Base-by-base conservation (phyloP, 2,888 invertebrate species). In the Orchestes rusci region DNA sequence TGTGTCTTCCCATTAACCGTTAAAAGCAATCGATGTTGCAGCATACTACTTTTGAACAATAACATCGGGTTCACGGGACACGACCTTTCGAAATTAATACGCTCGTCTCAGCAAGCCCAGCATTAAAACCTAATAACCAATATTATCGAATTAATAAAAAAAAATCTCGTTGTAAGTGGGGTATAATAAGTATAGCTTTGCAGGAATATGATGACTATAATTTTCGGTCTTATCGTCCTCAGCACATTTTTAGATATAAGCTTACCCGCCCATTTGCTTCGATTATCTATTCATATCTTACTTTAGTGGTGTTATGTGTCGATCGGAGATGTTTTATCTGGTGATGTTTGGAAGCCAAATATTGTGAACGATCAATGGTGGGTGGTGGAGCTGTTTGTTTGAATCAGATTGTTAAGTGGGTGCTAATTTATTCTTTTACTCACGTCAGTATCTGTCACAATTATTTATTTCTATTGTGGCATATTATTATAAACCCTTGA, bases 151-250 rank as follows among this genome's bases (percentile, higher is more conserved):
- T 61, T 62, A 61, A 61, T 62, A 62, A 59, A 58, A 59, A 48
- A 61, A 61, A 57, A 56, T 53, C 55, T 53, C 54, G 52, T 57
- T 57, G 60, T 60, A 61, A 61, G 59, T 59, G 63, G 63, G 60
- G 56, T 60, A 61, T 67, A 66, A 66, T 67, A 63, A 66, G 64
- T 60, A 51, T 51, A 63, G 64, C 64, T 63, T 62, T 60, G 59
- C 55, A 53, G 46, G 58, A 50, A 56, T 55, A 56, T 51, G 64
- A 67, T 67, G 58, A 66, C 67, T 66, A 61, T 67, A 66, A 67
- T 67, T 66, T 49, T 56, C 58, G 55, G 58, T 57, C 44, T 48
- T 60, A 62, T 62, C 60, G 59, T 48, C 59, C 57, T 63, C 61
- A 62, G 62, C 61, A 62, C 57, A 60, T 61, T 60, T 59, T 59